Conservation (phyloP, 2,113 vertebrate species). For the Xerus inauris region DNA sequence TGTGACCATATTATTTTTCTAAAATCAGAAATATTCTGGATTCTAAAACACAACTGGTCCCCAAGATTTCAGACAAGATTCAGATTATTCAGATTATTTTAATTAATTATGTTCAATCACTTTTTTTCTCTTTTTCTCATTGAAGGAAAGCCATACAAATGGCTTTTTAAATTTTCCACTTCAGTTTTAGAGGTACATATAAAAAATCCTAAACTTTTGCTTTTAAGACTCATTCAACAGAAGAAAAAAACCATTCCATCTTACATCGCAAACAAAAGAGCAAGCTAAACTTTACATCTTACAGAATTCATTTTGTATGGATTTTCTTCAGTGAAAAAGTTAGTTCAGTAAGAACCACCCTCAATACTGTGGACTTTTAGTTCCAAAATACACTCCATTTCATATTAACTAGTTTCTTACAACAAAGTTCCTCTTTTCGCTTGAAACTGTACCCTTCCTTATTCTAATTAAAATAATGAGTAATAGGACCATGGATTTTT, state of each 20-base stretch:
- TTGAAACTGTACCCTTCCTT: constrained; percentile 67
- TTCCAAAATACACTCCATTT: neutral
- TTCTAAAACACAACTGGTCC: neutral
- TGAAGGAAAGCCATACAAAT: neutral
- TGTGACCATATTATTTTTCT: constrained; percentile 2
- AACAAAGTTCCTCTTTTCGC: constrained; percentile 71
- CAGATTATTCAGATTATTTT: neutral
- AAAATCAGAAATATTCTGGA: constrained; percentile 10
- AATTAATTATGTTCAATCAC: neutral
- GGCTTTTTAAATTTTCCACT: constrained; percentile 10
- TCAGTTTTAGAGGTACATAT: constrained; percentile 26
- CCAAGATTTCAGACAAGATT: constrained; percentile 23
- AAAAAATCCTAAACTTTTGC: constrained; percentile 27
- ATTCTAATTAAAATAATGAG: constrained; percentile 74
- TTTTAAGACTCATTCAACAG: constrained; percentile 48
- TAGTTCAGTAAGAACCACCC: neutral
- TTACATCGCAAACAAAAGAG: neutral
- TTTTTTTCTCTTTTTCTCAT: neutral
- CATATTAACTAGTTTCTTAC: constrained; percentile 43
- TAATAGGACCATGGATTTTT: neutral
- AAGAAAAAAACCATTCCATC: neutral
- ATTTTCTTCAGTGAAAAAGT: constrained; percentile 42
- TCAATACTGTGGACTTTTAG: neutral
- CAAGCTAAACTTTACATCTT: neutral
- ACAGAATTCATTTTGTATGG: neutral